Base-by-base conservation (phyloP, 2,888 invertebrate species). In the Brachyopa scutellaris region DNA sequence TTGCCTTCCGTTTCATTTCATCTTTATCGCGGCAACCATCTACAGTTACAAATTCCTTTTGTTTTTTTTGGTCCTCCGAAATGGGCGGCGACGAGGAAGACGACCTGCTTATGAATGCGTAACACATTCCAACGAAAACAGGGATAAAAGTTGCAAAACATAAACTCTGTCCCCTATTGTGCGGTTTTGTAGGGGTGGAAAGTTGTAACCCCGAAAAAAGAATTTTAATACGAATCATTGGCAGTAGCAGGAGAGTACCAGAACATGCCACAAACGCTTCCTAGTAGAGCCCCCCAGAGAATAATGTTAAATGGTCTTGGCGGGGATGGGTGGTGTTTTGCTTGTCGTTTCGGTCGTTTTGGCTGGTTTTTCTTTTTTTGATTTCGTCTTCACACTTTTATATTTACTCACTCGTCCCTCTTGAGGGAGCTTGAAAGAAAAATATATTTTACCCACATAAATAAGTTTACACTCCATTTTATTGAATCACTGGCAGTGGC, bases 381-480 rank as follows among this genome's bases (percentile, higher is more conserved):
- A 38, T 47, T 73, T 53, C 29, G 29, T 59, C 36, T 59, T 62
- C 29, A 47, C 45, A 53, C 29, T 45, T 47, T 40, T 31, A 8
- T 55, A 9, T 31, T n/a, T n/a, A n/a, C n/a, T n/a, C n/a, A n/a
- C n/a, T n/a, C n/a, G 51, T 55, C 33, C 55, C 31, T 29, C 19
- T 19, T 21, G 19, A 19, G 38, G 11, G 21, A 15, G n/a, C 9
- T 53, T 15, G 0, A 8, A n/a, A 13, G 45, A 38, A 61, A 55
- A 59, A 51, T 6, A 23, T 31, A 19, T 49, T 62, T 23, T 40
- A 33, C 29, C 57, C 64, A 42, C 57, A 59, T 64, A 59, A 59
- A 72, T 64, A 70, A 59, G 40, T 72, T 78, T 70, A 21, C 42
- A 64, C 72, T 64, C 72, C 49, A 61, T 33, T 61, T 62, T 55